phyloP scores from a whole-genome alignment of 2,113 vertebrate genomes.

The Pangasianodon gigas region DNA sequence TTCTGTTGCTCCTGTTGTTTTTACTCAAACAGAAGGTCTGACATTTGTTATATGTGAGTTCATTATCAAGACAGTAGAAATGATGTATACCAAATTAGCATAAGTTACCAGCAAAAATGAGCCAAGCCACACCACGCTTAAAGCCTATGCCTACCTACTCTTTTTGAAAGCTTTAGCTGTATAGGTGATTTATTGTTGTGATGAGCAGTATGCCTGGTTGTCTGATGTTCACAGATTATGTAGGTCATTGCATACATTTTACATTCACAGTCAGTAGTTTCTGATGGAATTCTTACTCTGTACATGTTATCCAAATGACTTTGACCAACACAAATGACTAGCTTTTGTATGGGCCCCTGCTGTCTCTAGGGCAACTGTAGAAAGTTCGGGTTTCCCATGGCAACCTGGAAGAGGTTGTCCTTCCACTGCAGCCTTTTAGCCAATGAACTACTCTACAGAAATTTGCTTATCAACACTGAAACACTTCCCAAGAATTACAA shows the following conservation, averaged over 20 bases:
- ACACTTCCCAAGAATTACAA: not conserved
- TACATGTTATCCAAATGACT: constrained; percentile 11
- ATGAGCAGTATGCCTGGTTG: not conserved
- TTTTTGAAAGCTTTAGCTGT: not conserved
- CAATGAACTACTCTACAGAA: not conserved
- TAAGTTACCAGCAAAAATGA: not conserved
- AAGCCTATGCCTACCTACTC: not conserved
- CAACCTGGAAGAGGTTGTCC: constrained; percentile 66
- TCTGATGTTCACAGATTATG: not conserved
- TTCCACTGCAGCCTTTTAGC: constrained; percentile 47
- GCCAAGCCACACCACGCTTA: not conserved
- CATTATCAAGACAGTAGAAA: not conserved
- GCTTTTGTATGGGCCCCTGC: constrained; percentile 59
- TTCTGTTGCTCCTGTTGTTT: not conserved
- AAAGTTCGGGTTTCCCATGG: constrained; percentile 74
- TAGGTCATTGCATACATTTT: not conserved
- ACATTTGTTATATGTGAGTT: not conserved
- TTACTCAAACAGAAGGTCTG: not conserved
- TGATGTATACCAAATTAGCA: not conserved
- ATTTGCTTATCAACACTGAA: not conserved
- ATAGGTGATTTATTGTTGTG: not conserved
- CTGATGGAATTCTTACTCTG: not conserved
- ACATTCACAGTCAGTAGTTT: not conserved
- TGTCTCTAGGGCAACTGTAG: constrained; percentile 74
- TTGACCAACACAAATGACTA: constrained; percentile 29